Evolutionary conservation across 2,888 invertebrate genomes (phyloP), one percentile per base, ranked within the genome.

Genomic region (Trisateles emortualis): DNA sequence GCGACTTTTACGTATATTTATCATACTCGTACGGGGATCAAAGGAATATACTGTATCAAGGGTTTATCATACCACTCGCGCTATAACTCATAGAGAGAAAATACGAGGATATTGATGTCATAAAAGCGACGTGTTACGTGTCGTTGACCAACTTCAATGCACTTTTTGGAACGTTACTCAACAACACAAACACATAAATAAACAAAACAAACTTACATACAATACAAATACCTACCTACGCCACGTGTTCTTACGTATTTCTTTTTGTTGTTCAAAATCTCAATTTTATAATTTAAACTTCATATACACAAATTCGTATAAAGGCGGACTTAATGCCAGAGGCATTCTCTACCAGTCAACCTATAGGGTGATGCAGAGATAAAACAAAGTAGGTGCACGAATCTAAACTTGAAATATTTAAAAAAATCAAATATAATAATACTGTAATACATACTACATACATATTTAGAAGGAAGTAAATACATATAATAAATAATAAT

Each of bases 1-100:
- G 45, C 38, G 48, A 61, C 45, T 58, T 56, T 59, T 66, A 54
- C 44, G 11, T 51, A 26, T 55, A 53, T 57, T 52, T 54, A 61
- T 58, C 52, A 58, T 48, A 54, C 55, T 50, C 53, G 55, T 22
- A 32, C 38, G 8, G 29, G 33, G 33, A 48, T 40, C 40, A 33
- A 47, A 40, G 22, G 32, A 47, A 40, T 40, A 40, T 40, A 33
- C 40, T 22, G 13, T 45, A 36, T 36, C 36, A 39, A 24, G 11
- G 11, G 30, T 30, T 48, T 24, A 40, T 40, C 39, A 48, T 19
- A 1, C 8, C n/a, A 29, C 35, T 11, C 9, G 9, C 46, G 29
- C 29, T 45, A 14, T 26, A 32, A 32, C 9, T 32, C 22, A 14
- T 22, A 19, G 19, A 17, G 14, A 33, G 13, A 29, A 35, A 41